A percentile compares a stretch with the other conserved stretches of the same genome.
phyloP scores from a whole-genome alignment of 30 jellyfish, hydroid and myxozoan genomes.

The Hydractinia echinata region DNA sequence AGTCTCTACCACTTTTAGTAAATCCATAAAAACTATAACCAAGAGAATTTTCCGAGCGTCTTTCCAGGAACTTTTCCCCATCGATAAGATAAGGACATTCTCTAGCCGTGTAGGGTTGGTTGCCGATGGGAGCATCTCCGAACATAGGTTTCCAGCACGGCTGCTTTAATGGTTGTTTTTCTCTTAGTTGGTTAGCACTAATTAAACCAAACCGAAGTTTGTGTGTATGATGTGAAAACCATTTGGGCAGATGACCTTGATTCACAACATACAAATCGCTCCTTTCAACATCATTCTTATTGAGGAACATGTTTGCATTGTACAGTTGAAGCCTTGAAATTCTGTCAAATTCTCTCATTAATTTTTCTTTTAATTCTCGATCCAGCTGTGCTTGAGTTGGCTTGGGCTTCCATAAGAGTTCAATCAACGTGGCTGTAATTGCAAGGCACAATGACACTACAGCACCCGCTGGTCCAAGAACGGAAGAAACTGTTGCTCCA shows the following conservation, averaged over 20 bases:
- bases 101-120: neutral
- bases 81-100: slow-evolving; percentile 28
- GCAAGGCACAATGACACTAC: slow-evolving; percentile 24
- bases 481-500: neutral
- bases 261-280: too few species aligned
- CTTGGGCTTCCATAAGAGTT: slow-evolving; percentile 29
- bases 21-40: slow-evolving; percentile 27
- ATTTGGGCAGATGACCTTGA: too few species aligned
- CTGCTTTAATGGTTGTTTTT: too few species aligned
- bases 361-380: neutral
- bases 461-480: slow-evolving; percentile 21
- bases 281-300: too few species aligned
- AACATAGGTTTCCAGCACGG: too few species aligned
- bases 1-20: slow-evolving; percentile 2
- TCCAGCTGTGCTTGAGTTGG: slow-evolving; percentile 10
- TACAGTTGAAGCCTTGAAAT: slow-evolving; percentile 16
- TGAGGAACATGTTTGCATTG: too few species aligned
- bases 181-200: too few species aligned
- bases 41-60: too few species aligned
- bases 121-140: neutral
- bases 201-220: too few species aligned
- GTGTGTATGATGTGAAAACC: too few species aligned
- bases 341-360: slow-evolving; percentile 28
- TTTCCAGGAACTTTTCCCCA: neutral
- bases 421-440: slow-evolving; percentile 36